Evolutionary conservation across 2,888 invertebrate genomes (phyloP), one percentile per base, ranked within the genome.

Genomic region (Sclerodermus sp.): DNA sequence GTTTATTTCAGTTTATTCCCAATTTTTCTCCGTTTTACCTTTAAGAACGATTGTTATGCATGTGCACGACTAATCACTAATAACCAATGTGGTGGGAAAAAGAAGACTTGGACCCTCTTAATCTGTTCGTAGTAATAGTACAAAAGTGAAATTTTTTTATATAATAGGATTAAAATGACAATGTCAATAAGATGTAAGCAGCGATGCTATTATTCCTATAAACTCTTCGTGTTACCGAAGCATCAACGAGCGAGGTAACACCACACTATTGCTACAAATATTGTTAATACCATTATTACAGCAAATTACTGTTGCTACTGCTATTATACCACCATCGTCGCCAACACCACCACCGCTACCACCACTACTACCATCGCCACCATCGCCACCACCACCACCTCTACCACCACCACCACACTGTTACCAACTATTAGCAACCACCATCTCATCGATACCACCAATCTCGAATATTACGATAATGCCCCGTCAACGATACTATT

Each of bases 91-190:
- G 45, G 51, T 45, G 52, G 53, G 49, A 17, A 41, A 41, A 55
- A 39, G 42, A 8, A 42, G n/a, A 41, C 2, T 41, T 38, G 43
- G 59, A 52, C 51, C 59, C 59, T 51, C 49, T 55, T 54, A 48
- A 55, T 55, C 53, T 49, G 53, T 55, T 54, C 59, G 57, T 60
- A 59, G 60, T 55, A 49, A 59, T 60, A 60, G 60, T 60, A 60
- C 59, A 60, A 60, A 60, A 51, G 49, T 43, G 51, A 58, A 37
- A 36, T 50, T 47, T 53, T 52, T 42, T 51, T 43, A 47, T 54
- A 55, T 37, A 15, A 16, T 34, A 45, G 39, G 6, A 15, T 32
- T 12, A 10, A 42, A 42, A 14, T 31, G 29, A 48, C 15, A 37
- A 45, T 44, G 47, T 40, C 42, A 44, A 53, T 56, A 53, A 51